Conservation (phyloP, 2,113 vertebrate genomes). For the Anoura caudifer region DNA sequence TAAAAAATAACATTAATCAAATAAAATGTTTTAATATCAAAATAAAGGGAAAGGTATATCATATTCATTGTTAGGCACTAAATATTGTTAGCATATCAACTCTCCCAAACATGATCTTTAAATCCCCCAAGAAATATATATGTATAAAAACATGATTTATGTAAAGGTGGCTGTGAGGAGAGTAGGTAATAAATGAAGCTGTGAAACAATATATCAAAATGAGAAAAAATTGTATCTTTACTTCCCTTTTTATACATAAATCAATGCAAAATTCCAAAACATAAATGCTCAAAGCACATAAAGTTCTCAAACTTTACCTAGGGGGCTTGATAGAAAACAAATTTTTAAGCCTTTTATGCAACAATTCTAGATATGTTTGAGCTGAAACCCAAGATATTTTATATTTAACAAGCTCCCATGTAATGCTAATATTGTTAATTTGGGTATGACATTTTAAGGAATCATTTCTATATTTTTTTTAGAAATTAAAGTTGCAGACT, state of each 20-base stretch:
- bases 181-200: not conserved
- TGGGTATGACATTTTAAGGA: not conserved
- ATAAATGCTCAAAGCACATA: not conserved
- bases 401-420: not conserved
- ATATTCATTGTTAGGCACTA: not conserved
- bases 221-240: not conserved
- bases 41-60: not conserved
- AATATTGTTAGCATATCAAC: not conserved
- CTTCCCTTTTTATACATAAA: not conserved
- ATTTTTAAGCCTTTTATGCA: not conserved
- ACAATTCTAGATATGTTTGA: not conserved
- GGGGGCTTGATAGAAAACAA: not conserved
- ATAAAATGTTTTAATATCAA: not conserved
- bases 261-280: not conserved
- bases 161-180: not conserved
- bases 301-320: not conserved
- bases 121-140: not conserved
- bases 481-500: not conserved
- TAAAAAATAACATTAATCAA: not conserved
- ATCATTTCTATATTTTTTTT: not conserved
- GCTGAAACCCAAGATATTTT: not conserved
- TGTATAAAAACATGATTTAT: not conserved
- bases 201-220: not conserved
- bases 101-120: not conserved
- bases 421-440: not conserved